Conservation (phyloP, 2,113 vertebrate species). For the Myodes glareolus region DNA sequence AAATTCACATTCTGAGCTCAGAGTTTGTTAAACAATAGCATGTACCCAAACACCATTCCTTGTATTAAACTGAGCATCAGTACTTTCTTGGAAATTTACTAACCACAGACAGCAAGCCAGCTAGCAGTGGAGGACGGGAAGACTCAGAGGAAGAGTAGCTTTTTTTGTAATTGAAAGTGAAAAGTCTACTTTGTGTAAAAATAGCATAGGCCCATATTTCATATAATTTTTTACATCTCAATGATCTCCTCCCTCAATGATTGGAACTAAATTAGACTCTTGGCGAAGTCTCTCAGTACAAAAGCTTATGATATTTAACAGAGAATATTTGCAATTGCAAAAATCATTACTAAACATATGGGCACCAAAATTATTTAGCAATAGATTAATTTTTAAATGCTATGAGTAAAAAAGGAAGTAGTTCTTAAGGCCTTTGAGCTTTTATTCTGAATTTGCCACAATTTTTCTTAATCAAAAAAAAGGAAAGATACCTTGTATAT, state of each 20-base stretch:
- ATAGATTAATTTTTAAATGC: slow-evolving; percentile 2
- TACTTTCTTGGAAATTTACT: slow-evolving; percentile 1
- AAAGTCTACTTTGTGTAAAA: slow-evolving; percentile 15
- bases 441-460: neutral
- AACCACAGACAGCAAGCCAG: neutral
- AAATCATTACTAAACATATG: neutral
- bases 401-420: neutral
- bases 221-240: neutral
- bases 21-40: neutral
- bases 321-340: neutral
- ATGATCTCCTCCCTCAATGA: neutral
- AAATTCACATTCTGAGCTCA: neutral
- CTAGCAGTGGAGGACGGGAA: neutral
- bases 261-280: slow-evolving; percentile 42
- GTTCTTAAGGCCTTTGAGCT: neutral
- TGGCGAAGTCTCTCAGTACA: neutral
- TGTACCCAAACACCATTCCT: neutral
- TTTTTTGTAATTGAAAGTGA: neutral
- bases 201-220: neutral
- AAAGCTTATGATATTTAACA: neutral
- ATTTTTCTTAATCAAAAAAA: neutral
- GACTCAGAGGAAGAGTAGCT: no score
- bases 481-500: neutral
- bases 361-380: neutral
- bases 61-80: neutral